These are phyloP conservation scores for Margarornis squamiger DNA, from an alignment of 2,797 vertebrate species.

Conservation along the genomic window DNA sequence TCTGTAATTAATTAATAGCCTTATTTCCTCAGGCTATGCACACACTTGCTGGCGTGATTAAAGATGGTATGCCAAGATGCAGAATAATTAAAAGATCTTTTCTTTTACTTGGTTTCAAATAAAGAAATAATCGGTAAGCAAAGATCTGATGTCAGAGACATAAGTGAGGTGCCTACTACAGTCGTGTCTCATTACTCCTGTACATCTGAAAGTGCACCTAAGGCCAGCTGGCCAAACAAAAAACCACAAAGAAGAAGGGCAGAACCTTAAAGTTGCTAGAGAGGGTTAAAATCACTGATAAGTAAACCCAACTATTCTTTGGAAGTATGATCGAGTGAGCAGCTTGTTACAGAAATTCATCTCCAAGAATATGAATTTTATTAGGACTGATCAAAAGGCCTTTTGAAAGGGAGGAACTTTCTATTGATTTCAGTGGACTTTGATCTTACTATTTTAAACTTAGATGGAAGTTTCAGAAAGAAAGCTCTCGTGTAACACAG, in stretches of 20 bases:
- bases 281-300: neutral
- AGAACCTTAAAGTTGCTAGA: neutral
- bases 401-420: neutral
- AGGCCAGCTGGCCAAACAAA: neutral
- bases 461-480: neutral
- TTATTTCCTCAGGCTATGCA: neutral
- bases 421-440: neutral
- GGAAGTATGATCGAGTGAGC: neutral
- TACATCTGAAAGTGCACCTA: neutral
- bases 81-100: neutral
- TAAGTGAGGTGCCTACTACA: neutral
- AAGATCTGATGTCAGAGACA: neutral
- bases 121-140: neutral
- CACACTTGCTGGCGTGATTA: neutral
- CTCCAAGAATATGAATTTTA: neutral
- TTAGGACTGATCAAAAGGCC: neutral
- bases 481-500: neutral
- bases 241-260: neutral
- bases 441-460: conserved; percentile 12
- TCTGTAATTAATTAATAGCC: neutral
- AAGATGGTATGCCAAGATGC: accelerated
- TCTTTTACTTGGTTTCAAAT: neutral
- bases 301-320: neutral
- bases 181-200: neutral
- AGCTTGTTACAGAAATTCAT: neutral